phyloP scores from a whole-genome alignment of 2,113 vertebrate species.

The Silurus meridionalis region DNA sequence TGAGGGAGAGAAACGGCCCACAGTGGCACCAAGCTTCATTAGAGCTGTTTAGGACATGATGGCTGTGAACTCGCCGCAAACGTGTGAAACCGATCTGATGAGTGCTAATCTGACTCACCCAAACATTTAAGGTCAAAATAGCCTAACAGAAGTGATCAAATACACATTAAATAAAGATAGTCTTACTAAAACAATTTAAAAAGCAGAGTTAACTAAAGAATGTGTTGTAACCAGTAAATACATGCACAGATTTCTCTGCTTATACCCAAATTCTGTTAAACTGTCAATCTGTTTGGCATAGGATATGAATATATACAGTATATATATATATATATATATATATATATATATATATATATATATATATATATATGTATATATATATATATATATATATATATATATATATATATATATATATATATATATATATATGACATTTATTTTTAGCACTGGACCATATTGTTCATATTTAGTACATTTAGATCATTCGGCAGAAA shows the following conservation, averaged over 20 bases:
- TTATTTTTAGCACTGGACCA: no score
- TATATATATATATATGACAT: no score
- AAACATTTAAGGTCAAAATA: slow-evolving; percentile 34
- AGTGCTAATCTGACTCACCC: slow-evolving; percentile 10
- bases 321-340: no score
- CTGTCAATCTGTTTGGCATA: neutral
- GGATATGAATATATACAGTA: no score
- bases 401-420: no score
- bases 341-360: no score
- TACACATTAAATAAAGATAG: slow-evolving; percentile 5
- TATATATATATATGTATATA: no score
- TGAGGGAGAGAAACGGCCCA: slow-evolving; percentile 22
- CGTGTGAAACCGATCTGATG: slow-evolving; percentile 19
- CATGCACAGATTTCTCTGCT: neutral
- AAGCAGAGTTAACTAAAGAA: neutral
- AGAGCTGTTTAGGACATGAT: slow-evolving; percentile 33
- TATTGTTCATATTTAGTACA: no score
- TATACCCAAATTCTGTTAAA: neutral
- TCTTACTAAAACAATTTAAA: neutral
- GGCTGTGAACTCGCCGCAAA: slow-evolving; percentile 23
- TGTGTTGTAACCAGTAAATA: neutral
- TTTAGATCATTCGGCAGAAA: no score
- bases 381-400: no score
- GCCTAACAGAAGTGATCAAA: slow-evolving; percentile 12
- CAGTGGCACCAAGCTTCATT: slow-evolving; percentile 37